Base-by-base conservation (phyloP, 2,888 invertebrate genomes). In the Abrostola triplasia region DNA sequence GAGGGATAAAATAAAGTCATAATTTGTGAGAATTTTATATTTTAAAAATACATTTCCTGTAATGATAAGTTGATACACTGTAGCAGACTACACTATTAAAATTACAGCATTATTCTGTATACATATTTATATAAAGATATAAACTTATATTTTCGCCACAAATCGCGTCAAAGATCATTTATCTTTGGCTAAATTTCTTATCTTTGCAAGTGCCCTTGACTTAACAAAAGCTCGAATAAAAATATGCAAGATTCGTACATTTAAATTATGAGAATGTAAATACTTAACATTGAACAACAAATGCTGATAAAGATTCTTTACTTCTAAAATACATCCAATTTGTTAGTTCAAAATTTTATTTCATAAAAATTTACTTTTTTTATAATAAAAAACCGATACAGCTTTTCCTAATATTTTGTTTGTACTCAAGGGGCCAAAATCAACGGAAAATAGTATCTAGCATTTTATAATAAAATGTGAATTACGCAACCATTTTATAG, bases 21-120 rank as follows among this genome's bases (percentile, higher is more conserved):
- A 4, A 10, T 56, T 59, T 63, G 74, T 56, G 70, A 73, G 67
- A 63, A 78, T 44, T 80, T 80, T 87, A 77, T 88, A 86, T 85
- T 87, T 88, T 74, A 81, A 88, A 89, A 89, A 89, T 88, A 90
- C 85, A 87, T 76, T 87, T 87, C 85, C 84, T 87, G 85, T 87
- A 85, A 76, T 82, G 68, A 76, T 81, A 79, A 67, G 66, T 71
- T 74, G 66, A 77, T 67, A 85, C 83, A 86, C 72, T 71, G 70
- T 81, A 80, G 82, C 72, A 77, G 76, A 80, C 82, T 82, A 84
- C 70, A 72, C 73, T 77, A 77, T 61, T 67, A 76, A 76, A 79
- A 70, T 70, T 83, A 83, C 79, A 67, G 73, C 70, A 73, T 70
- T 68, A 72, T 58, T 70, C 44, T 76, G 59, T 67, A 73, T 58